A percentile compares a stretch with the other conserved stretches of the same genome.
Evolutionary conservation across 1,140 invertebrate species (phyloP).

Genomic region (Drosophila sp.): DNA sequence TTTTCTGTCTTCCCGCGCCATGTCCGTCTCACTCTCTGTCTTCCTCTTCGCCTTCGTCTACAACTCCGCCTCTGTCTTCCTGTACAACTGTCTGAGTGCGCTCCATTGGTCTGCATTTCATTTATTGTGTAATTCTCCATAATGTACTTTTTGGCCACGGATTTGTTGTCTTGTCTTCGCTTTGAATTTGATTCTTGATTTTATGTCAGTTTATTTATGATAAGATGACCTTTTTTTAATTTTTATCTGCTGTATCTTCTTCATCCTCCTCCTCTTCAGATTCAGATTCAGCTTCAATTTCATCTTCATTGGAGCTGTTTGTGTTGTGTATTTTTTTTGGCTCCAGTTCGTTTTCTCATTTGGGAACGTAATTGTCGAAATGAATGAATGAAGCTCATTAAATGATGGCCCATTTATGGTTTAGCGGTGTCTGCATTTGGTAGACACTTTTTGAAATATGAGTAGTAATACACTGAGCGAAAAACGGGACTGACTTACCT

Average conservation of each 20-base stretch:
- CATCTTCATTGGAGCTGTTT: constrained; percentile 49
- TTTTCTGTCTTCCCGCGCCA: no score
- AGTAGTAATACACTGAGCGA: constrained; percentile 61
- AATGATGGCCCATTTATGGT: constrained; percentile 71
- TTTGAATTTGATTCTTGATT: constrained; percentile 84
- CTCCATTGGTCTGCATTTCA: constrained; percentile 77
- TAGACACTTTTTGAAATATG: constrained; percentile 67
- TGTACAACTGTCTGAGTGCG: constrained; percentile 36
- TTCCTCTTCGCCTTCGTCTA: constrained; percentile 1
- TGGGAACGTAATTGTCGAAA: constrained; percentile 34
- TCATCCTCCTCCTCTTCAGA: constrained; percentile 27
- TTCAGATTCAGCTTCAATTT: not conserved
- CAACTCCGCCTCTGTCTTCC: constrained; percentile 10
- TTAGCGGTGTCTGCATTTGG: constrained; percentile 54
- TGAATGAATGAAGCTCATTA: constrained; percentile 82
- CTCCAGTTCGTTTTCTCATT: constrained; percentile 49
- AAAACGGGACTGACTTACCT: not conserved
- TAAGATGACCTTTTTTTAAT: constrained; percentile 79
- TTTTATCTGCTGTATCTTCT: constrained; percentile 20
- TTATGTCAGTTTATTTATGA: constrained; percentile 84
- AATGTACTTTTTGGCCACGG: constrained; percentile 80
- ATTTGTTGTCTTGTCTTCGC: constrained; percentile 70
- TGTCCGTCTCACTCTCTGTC: not conserved
- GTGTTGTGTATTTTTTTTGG: constrained; percentile 37
- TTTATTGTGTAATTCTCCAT: constrained; percentile 81